These are phyloP conservation scores for Eupithecia insigniata DNA, from an alignment of 2,888 invertebrate genomes.

Conservation along the genomic window DNA sequence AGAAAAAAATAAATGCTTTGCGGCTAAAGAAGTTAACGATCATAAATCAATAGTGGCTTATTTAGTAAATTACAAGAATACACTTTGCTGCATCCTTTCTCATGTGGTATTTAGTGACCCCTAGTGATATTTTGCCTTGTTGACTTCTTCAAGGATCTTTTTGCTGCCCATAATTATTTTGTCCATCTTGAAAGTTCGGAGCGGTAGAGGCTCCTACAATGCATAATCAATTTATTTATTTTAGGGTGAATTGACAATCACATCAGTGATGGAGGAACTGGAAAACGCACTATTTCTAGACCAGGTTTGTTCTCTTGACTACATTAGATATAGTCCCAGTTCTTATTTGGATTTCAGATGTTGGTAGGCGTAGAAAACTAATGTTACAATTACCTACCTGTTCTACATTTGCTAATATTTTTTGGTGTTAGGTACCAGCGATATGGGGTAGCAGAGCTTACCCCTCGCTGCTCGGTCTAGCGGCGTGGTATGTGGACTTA, in stretches of 20 bases:
- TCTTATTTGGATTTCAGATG: not conserved
- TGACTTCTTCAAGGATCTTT: no score
- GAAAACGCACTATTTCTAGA: conserved; percentile 96
- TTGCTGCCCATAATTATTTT: no score
- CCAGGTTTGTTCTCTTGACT: conserved; percentile 78
- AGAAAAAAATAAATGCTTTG: no score
- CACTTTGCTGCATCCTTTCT: no score
- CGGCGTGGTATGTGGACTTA: conserved; percentile 97
- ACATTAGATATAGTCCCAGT: not conserved
- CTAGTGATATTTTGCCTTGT: no score
- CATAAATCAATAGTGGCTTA: no score
- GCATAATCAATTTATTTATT: conserved; percentile 20
- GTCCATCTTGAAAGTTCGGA: conserved; percentile 17
- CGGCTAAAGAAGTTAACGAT: no score
- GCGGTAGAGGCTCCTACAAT: not conserved
- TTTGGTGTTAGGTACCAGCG: conserved; percentile 87
- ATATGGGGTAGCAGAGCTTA: conserved; percentile 95
- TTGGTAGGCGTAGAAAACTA: no score
- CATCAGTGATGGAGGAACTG: conserved; percentile 97
- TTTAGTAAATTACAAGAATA: no score
- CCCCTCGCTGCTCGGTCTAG: conserved; percentile 94
- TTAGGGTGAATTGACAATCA: conserved; percentile 97
- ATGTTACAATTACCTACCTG: no score
- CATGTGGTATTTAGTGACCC: no score
- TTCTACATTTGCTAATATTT: not conserved